Base-by-base conservation (phyloP, 2,113 vertebrate species). In the Lasiurus cinereus region DNA sequence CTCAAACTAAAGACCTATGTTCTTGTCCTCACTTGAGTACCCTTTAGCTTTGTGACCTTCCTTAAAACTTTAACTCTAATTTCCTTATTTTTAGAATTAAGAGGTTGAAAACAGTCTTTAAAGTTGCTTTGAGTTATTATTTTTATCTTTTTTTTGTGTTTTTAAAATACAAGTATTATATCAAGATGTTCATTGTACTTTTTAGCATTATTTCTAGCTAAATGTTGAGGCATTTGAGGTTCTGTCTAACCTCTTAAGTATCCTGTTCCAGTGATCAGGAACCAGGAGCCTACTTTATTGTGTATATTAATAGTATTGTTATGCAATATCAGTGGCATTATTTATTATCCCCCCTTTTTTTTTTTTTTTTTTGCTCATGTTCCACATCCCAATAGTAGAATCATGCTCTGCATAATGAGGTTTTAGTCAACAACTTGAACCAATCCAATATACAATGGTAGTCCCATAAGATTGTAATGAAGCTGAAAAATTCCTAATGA, bases 11-110 rank as follows among this genome's bases (percentile, higher is more conserved):
- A 18, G 24, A 19, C n/a, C 11, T 88, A 0, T 74, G 6, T 79
- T 90, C 22, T 77, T 88, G 39, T 91, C 52, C 5, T 92, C 2
- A 29, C 27, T 83, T 94, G 9, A 88, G 5, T 46, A 73, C 22
- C 31, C 39, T 66, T 6, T 67, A 54, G 62, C 22, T 80, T 92
- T 39, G 9, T 86, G 59, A 76, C 33, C 2, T 83, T 29, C 13
- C n/a, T 39, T 46, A 72, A 85, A 33, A 43, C 18, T 6, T 6
- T 69, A 84, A 84, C n/a, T 94, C 91, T 80, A 66, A 54, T 74
- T 87, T 86, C 29, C 46, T 82, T 86, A 19, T 19, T 87, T 83
- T 78, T 86, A 91, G 48, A 94, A 62, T 96, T 29, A 80, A 92
- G 76, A 85, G 27, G 22, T 59, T 79, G 39, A 94, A 82, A 9